These are phyloP conservation scores for Drosophila mauritiana DNA, from an alignment of 1,140 invertebrate species.

Conservation along the genomic window DNA sequence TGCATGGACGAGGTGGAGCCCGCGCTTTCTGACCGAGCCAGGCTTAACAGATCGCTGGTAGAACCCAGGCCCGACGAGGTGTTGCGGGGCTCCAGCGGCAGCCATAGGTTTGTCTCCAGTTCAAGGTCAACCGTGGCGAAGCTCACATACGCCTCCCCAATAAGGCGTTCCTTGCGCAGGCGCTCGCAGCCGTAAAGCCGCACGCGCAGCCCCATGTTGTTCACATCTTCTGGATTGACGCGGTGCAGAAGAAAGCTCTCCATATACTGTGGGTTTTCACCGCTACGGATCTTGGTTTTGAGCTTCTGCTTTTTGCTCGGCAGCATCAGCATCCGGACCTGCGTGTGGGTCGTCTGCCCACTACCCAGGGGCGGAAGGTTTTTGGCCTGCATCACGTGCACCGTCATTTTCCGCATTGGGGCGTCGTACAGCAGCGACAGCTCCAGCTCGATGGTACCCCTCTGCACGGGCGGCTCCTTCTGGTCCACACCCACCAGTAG, in stretches of 20 bases:
- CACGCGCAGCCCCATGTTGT: slow-evolving; percentile 94
- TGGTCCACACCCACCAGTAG: slow-evolving; percentile 55
- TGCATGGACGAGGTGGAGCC: slow-evolving; percentile 96
- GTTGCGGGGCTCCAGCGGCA: slow-evolving; percentile 93
- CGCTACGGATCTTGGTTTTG: slow-evolving; percentile 95
- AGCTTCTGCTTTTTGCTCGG: slow-evolving; percentile 96
- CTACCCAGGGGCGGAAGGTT: slow-evolving; percentile 91
- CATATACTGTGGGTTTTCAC: slow-evolving; percentile 95
- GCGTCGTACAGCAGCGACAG: slow-evolving; percentile 95
- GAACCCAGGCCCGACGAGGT: slow-evolving; percentile 88
- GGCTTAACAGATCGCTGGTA: slow-evolving; percentile 89
- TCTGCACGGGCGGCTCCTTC: slow-evolving; percentile 35
- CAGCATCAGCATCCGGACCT: slow-evolving; percentile 93
- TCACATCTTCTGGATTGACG: slow-evolving; percentile 96
- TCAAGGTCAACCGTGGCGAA: slow-evolving; percentile 95
- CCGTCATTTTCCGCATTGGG: slow-evolving; percentile 94
- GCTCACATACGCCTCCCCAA: slow-evolving; percentile 95
- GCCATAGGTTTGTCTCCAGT: slow-evolving; percentile 94
- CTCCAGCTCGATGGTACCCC: slow-evolving; percentile 89
- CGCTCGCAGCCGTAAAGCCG: slow-evolving; percentile 96
- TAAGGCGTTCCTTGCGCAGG: slow-evolving; percentile 94
- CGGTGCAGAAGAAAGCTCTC: slow-evolving; percentile 96
- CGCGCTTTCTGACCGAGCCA: slow-evolving; percentile 95
- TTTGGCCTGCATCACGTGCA: slow-evolving; percentile 94
- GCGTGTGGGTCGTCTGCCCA: slow-evolving; percentile 91